These are phyloP conservation scores for Australoheros scitulus DNA, from an alignment of 2,113 vertebrate genomes.

Conservation along the genomic window DNA sequence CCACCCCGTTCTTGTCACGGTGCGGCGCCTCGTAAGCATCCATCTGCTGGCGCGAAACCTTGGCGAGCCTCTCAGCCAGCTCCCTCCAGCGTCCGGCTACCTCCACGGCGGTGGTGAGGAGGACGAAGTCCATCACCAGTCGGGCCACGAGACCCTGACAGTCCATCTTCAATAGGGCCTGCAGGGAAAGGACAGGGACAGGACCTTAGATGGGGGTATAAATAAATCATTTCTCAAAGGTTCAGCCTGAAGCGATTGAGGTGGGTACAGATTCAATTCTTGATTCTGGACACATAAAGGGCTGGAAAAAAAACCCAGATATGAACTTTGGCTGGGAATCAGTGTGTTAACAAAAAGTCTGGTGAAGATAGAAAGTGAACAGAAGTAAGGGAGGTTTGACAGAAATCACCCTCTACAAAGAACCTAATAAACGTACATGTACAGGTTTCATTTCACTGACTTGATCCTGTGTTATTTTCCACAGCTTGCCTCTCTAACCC, in stretches of 20 bases:
- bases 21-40: conserved; percentile 96
- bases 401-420: neutral
- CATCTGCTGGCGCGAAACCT: conserved; percentile 94
- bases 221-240: neutral
- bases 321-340: neutral
- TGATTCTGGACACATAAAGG: neutral
- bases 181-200: neutral
- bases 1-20: conserved; percentile 85
- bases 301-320: neutral
- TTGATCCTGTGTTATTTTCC: conserved; percentile 24
- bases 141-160: conserved; percentile 95
- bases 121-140: conserved; percentile 94
- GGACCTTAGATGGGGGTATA: too few relatives aligned
- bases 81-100: conserved; percentile 94
- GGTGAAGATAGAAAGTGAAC: neutral
- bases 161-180: conserved; percentile 97
- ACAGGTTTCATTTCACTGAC: conserved; percentile 17
- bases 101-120: conserved; percentile 95
- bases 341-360: neutral
- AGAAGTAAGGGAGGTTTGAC: neutral
- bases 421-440: neutral
- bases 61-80: conserved; percentile 91
- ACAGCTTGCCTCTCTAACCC: neutral
- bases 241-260: neutral
- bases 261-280: neutral